phyloP scores from a whole-genome alignment of 2,888 invertebrate genomes.

The Sialis fuliginosa region DNA sequence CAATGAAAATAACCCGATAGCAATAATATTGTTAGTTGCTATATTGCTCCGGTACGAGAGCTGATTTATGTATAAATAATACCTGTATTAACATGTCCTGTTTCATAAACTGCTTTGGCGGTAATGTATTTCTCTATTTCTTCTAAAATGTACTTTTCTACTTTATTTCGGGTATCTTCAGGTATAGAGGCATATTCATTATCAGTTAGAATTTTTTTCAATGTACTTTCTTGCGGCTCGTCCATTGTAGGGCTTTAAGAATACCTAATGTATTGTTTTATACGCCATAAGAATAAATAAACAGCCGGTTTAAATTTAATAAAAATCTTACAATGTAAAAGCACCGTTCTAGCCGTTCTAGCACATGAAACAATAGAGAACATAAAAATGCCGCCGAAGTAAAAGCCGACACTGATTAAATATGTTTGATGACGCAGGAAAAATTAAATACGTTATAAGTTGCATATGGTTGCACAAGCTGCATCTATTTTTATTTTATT shows the following conservation, averaged over 20 bases:
- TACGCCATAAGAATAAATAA: no score
- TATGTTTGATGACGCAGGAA: no score
- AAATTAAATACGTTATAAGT: no score
- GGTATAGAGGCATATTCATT: slow-evolving; percentile 38
- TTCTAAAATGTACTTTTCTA: slow-evolving; percentile 37
- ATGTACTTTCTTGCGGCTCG: slow-evolving; percentile 21
- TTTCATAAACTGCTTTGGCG: slow-evolving; percentile 54
- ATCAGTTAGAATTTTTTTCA: slow-evolving; percentile 26
- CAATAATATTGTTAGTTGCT: background rate
- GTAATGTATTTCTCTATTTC: slow-evolving; percentile 56
- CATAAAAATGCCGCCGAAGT: no score
- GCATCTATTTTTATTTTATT: no score
- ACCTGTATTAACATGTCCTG: slow-evolving; percentile 45
- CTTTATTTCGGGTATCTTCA: slow-evolving; percentile 35
- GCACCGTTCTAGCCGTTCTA: no score
- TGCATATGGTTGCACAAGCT: no score
- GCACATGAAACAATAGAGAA: no score
- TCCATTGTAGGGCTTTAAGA: slow-evolving; percentile 15
- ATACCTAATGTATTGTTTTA: no score
- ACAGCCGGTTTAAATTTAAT: no score
- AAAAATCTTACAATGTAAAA: no score
- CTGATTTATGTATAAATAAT: slow-evolving; percentile 8
- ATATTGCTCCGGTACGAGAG: slow-evolving; percentile 1
- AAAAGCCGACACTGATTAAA: no score
- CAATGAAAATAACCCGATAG: background rate